phyloP scores from a whole-genome alignment of 2,113 vertebrate genomes.

The Anseranas semipalmata region DNA sequence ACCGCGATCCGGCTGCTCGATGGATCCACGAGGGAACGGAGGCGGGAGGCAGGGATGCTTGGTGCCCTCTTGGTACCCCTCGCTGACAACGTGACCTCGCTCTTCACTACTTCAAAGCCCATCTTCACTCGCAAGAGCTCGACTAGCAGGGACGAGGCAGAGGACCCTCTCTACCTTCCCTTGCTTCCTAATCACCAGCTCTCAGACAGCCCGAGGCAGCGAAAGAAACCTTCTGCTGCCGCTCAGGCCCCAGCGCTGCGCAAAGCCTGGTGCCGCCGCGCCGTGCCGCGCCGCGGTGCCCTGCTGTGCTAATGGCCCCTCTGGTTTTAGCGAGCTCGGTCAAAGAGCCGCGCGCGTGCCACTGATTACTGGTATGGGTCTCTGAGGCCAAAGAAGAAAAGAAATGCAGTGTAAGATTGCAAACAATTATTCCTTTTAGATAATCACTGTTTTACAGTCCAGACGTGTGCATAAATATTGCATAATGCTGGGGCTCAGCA shows the following conservation, averaged over 20 bases:
- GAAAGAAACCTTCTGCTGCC: background rate
- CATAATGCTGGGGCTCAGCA: conserved; percentile 45
- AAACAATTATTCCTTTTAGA: conserved; percentile 71
- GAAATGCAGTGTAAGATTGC: conserved; percentile 36
- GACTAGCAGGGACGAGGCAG: background rate
- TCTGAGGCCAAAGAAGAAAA: conserved; percentile 43
- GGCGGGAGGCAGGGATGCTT: background rate
- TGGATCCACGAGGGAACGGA: background rate
- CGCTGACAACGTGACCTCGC: background rate
- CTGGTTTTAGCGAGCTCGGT: conserved; percentile 20
- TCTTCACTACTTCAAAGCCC: background rate
- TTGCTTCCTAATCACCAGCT: background rate
- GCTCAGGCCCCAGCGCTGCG: background rate
- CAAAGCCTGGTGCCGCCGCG: background rate
- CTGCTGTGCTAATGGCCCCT: conserved; percentile 25
- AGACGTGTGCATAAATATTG: conserved; percentile 67
- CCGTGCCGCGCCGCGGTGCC: background rate
- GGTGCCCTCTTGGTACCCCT: background rate
- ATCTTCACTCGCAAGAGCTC: background rate
- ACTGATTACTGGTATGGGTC: conserved; percentile 42
- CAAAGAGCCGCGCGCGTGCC: conserved; percentile 28
- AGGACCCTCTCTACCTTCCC: background rate
- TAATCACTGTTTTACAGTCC: conserved; percentile 72
- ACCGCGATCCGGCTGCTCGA: accelerated
- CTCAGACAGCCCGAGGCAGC: background rate